A percentile compares a stretch with the other conserved stretches of the same genome.
Evolutionary conservation across 2,888 invertebrate genomes (phyloP).

Genomic region (Rutpela maculata): DNA sequence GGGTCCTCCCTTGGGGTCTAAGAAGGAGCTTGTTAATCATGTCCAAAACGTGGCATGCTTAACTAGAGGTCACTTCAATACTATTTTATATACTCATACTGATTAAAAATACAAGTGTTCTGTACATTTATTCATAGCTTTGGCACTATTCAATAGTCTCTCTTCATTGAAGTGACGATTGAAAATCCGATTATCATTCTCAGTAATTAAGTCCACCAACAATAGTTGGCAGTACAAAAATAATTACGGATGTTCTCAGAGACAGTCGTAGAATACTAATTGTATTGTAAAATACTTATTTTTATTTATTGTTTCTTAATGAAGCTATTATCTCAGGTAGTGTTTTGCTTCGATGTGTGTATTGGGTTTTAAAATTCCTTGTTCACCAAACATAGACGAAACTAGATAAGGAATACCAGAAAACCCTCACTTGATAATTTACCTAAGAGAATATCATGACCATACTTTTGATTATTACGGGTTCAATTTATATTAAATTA

Average conservation of each 20-base stretch:
- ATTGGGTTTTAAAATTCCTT: too few species aligned
- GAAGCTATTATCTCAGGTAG: background rate
- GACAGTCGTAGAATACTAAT: background rate
- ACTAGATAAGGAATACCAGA: too few species aligned
- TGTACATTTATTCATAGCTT: conserved; percentile 28
- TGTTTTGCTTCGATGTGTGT: background rate
- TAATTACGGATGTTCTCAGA: background rate
- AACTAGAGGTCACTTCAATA: conserved; percentile 46
- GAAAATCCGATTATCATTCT: conserved; percentile 5
- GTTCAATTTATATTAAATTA: too few species aligned
- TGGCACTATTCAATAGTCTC: background rate
- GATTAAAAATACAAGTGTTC: conserved; percentile 44
- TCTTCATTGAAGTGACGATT: conserved; percentile 21
- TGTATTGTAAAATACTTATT: background rate
- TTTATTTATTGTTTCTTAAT: conserved; percentile 9
- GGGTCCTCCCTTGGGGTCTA: conserved; percentile 50
- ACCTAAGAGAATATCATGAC: too few species aligned
- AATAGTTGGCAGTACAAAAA: conserved; percentile 10
- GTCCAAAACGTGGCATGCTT: conserved; percentile 54
- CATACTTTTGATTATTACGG: too few species aligned
- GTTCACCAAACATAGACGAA: background rate
- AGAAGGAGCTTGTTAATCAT: conserved; percentile 58
- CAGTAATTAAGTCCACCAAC: conserved; percentile 12
- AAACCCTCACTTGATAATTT: too few species aligned
- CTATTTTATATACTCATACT: conserved; percentile 42